Base-by-base conservation (phyloP, 2,113 vertebrate species). In the Illadopsis cleaveri region DNA sequence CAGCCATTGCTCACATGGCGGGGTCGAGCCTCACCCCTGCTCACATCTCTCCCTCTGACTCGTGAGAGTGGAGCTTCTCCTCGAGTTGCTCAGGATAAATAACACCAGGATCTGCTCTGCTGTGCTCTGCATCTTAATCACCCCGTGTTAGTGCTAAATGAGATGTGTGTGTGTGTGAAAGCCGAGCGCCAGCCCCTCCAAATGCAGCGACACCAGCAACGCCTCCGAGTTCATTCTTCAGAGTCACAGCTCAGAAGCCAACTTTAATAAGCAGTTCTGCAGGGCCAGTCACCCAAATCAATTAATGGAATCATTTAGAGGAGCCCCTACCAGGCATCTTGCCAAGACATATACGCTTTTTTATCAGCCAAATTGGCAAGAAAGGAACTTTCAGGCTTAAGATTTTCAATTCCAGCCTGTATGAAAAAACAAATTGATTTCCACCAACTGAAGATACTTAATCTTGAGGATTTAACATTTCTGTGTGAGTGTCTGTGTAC, bases 381-480 rank as follows among this genome's bases (percentile, higher is more conserved):
- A 97, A 96, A 97, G 93, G 89, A 96, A 96, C 96, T 98, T 97
- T 94, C 92, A 94, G 97, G 95, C 97, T 98, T 96, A 97, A 89
- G 93, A 95, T 97, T 98, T 98, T 98, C 97, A 97, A 97, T 97
- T 97, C 96, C 92, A 97, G 93, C 86, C 88, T 93, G 89, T 93
- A 95, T 80, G 96, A 97, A 97, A 97, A 97, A 98, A 96, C 93
- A 98, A 98, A 98, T 98, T 98, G 97, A 98, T 98, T 98, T 98
- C 96, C 68, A 72, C 76, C 81, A 82, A 80, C 85, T 79, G 95
- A 94, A 98, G 97, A 97, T 96, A 96, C 96, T 98, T 97, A 97
- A 97, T 97, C 93, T 85, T 86, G 93, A 96, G 97, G 96, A 96
- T 98, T 97, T 97, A 98, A 90, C 97, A 72, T 97, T 97, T 96